Percentiles rank a stretch among this genome's conserved stretches.
Conservation (phyloP, 2,113 vertebrate species). For the Xiphophorus maculatus region DNA sequence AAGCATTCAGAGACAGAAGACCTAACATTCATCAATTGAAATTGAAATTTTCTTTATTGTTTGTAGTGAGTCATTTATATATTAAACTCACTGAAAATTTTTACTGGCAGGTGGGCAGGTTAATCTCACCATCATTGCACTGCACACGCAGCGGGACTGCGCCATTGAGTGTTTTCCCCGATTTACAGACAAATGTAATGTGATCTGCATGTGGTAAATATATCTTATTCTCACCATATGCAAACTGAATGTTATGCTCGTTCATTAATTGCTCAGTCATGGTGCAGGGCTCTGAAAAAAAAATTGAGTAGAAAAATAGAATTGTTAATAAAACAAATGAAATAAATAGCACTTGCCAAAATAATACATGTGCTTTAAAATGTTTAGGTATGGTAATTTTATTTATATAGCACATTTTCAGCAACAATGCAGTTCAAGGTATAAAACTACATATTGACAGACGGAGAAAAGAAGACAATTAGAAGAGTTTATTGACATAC, state of each 20-base stretch:
- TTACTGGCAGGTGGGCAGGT: constrained; percentile 2
- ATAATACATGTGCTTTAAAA: no score
- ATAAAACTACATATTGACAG: no score
- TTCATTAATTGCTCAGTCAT: neutral
- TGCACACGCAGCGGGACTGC: accelerated
- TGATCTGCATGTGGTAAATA: neutral
- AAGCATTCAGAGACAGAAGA: neutral
- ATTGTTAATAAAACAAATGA: neutral
- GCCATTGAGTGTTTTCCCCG: accelerated
- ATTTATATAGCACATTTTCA: no score
- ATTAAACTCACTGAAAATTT: neutral
- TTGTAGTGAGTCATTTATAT: neutral
- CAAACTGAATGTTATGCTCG: neutral
- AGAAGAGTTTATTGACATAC: no score
- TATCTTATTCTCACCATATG: neutral
- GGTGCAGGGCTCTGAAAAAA: constrained; percentile 55
- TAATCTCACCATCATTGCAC: constrained; percentile 41
- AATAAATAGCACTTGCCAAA: no score
- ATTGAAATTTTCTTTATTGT: no score
- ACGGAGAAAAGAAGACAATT: no score
- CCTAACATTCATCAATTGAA: neutral
- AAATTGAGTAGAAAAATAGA: neutral
- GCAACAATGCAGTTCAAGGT: no score
- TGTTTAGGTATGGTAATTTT: no score
- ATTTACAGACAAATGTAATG: constrained; percentile 18